Evolutionary conservation across 2,797 vertebrate genomes (phyloP), one percentile per base, ranked within the genome.

Genomic region (Odontamblyopus rebecca): DNA sequence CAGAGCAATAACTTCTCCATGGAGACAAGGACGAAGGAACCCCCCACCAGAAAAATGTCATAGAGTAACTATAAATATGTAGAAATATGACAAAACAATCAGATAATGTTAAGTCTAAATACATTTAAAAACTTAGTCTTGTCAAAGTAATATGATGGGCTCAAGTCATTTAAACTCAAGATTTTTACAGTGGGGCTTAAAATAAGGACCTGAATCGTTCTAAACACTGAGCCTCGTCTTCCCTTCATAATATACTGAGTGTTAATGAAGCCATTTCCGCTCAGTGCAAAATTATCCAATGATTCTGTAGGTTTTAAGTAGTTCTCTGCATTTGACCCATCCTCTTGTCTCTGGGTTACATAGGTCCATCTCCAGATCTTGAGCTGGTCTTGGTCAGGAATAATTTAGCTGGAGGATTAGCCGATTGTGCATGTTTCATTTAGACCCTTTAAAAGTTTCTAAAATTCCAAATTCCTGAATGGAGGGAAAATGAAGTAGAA

Each of bases 201-300:
- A 88, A 8, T 4, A 88, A 83, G 86, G 83, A 79, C 90, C 83
- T 74, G 44, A 73, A 60, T 82, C 70, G 84, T 87, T 86, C 64
- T 72, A 76, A 77, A 82, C 90, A 86, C 91, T 87, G 91, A 90
- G 84, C 85, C 79, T 72, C 6, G 86, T 89, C 88, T 90, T 90
- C 85, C 83, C 1, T 27, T 74, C 60, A 57, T 35, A 53, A 75
- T 79, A 57, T 61, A 78, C 41, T 75, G 78, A 80, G 70, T 56
- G 70, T 76, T 80, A 9, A 38, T 38, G 35, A 73, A 72, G 51
- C 88, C 81, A 80, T 90, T 90, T 87, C n/a, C 41, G 67, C 72
- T 83, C 66, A 67, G 57, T 64, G 59, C 64, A 23, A 15, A 77
- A 77, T 59, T 57, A 51, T 51, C 75, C 60, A 73, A 81, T 90